Conservation (phyloP, 2,113 vertebrate species). For the Gulo gulo region DNA sequence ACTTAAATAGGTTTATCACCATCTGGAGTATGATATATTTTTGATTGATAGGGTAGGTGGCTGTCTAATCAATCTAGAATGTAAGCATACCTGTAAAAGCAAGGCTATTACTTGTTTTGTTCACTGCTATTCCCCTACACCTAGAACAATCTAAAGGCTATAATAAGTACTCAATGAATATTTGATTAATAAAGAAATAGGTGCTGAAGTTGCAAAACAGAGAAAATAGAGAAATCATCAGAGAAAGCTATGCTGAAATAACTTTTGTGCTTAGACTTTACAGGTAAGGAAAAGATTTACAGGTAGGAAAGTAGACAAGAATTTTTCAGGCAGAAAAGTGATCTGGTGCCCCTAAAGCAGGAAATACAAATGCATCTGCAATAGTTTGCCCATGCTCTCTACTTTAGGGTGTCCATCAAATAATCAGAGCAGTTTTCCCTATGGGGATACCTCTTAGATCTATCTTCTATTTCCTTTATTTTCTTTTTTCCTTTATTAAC, state of each 20-base stretch:
- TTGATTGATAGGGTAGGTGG: neutral
- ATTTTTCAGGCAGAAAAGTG: neutral
- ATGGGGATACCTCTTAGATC: neutral
- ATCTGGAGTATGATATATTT: neutral
- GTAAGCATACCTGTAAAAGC: neutral
- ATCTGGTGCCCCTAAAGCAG: neutral
- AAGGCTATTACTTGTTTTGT: neutral
- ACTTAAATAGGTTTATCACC: neutral
- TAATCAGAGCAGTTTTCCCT: neutral
- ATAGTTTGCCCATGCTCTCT: neutral
- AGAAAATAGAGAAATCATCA: neutral
- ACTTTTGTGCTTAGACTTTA: neutral
- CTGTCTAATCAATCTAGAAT: neutral
- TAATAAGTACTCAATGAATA: neutral
- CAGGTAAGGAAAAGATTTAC: neutral
- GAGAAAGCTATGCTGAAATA: neutral
- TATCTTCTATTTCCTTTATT: neutral
- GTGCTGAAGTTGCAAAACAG: neutral
- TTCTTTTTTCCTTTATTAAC: no score
- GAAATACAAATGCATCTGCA: neutral
- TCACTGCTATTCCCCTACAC: neutral
- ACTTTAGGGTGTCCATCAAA: neutral
- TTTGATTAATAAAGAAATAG: neutral
- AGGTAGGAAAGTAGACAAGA: neutral
- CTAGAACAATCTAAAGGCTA: neutral